Percentiles rank a stretch among this genome's conserved stretches.
Evolutionary conservation across 2,888 invertebrate species (phyloP).

Genomic region (Colletes collaris): DNA sequence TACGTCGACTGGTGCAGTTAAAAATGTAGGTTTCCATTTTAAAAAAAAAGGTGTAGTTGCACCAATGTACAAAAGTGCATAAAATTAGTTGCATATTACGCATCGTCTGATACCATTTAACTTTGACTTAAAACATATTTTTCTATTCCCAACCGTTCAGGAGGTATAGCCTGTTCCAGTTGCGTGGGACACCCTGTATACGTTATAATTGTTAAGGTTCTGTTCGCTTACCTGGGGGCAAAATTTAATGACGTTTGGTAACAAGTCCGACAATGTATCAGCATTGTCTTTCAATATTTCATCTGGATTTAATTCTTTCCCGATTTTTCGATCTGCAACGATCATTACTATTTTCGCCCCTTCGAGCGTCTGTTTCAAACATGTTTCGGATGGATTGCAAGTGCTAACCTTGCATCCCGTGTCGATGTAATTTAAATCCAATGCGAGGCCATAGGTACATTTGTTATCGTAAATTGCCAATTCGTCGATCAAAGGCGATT

Average conservation of each 20-base stretch:
- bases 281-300: slow-evolving; percentile 85
- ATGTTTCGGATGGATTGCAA: slow-evolving; percentile 66
- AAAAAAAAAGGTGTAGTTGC: too few species aligned
- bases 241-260: slow-evolving; percentile 66
- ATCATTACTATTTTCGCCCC: slow-evolving; percentile 87
- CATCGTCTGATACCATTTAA: too few species aligned
- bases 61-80: too few species aligned
- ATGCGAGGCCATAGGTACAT: slow-evolving; percentile 77
- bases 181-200: too few species aligned
- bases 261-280: slow-evolving; percentile 73
- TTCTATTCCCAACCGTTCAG: too few species aligned
- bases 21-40: too few species aligned
- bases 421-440: slow-evolving; percentile 83
- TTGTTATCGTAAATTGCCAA: slow-evolving; percentile 85
- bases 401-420: slow-evolving; percentile 82
- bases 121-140: too few species aligned
- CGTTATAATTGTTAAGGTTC: not conserved
- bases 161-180: too few species aligned
- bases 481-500: slow-evolving; percentile 85
- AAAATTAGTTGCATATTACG: too few species aligned
- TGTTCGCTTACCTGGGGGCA: slow-evolving; percentile 72
- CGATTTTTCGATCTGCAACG: slow-evolving; percentile 87
- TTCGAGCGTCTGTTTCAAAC: slow-evolving; percentile 76
- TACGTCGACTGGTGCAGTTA: too few species aligned
- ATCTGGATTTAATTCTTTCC: slow-evolving; percentile 84